Evolutionary conservation across 2,797 vertebrate species (phyloP).

Genomic region (Salmo trutta): DNA sequence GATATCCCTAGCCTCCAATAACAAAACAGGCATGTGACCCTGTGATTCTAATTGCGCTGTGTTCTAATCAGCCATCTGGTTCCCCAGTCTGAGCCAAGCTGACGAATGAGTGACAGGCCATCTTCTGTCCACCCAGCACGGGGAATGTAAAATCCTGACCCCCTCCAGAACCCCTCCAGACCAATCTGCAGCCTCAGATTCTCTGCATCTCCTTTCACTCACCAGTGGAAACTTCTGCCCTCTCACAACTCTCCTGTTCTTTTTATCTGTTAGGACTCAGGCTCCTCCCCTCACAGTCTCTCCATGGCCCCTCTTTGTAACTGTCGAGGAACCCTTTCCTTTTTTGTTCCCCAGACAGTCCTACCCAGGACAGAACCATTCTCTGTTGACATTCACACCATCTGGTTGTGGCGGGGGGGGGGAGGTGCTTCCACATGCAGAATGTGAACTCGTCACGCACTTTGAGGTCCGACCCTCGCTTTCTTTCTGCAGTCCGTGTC

Average conservation of each 20-base stretch:
- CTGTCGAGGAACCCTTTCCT: slow-evolving; percentile 87
- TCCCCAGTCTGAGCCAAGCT: slow-evolving; percentile 7
- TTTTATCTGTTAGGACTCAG: slow-evolving; percentile 73
- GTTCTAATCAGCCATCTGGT: background rate
- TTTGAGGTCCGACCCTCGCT: slow-evolving; percentile 40
- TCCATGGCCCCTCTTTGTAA: slow-evolving; percentile 82
- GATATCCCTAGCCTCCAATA: background rate
- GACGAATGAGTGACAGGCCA: slow-evolving; percentile 34
- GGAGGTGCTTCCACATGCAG: slow-evolving; percentile 56
- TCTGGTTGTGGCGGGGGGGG: slow-evolving; percentile 84
- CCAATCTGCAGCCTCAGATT: slow-evolving; percentile 64
- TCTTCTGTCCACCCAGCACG: slow-evolving; percentile 43
- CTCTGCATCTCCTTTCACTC: slow-evolving; percentile 34
- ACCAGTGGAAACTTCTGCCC: slow-evolving; percentile 58
- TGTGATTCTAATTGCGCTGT: background rate
- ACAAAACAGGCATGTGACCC: background rate
- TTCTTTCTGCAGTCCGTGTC: slow-evolving; percentile 25
- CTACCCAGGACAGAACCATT: slow-evolving; percentile 80
- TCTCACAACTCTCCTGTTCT: slow-evolving; percentile 49
- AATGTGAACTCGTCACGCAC: slow-evolving; percentile 33
- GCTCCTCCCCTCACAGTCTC: slow-evolving; percentile 69
- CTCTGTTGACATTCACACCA: slow-evolving; percentile 90
- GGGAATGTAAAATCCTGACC: slow-evolving; percentile 46
- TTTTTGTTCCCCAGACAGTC: slow-evolving; percentile 86
- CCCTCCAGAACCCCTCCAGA: slow-evolving; percentile 46